Evolutionary conservation across 2,113 vertebrate genomes (phyloP), one percentile per base, ranked within the genome.

Genomic region (Hypocryptadius cinnamomeus): DNA sequence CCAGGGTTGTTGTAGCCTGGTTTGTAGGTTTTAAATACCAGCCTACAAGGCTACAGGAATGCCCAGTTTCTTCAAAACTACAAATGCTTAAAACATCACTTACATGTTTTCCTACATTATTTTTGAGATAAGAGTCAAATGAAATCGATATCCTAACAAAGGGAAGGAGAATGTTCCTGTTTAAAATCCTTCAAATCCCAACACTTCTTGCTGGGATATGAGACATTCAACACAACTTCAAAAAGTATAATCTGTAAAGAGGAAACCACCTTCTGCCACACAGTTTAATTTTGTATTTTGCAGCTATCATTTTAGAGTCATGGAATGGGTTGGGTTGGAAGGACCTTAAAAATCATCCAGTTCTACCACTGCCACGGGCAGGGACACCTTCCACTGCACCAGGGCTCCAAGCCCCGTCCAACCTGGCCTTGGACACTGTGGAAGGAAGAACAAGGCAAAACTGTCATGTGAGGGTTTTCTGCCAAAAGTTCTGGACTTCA

Each of bases 151-250:
- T 21, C 35, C 17, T 73, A 45, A n/a, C 10, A 74, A 63, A 68
- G 27, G 7, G 31, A 74, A 90, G 51, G 25, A 71, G 44, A 79
- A 71, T 14, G 13, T 31, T 25, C 33, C 20, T 48, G 15, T 81
- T 53, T 59, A 28, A 93, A 74, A 74, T 25, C 6, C 28, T 57
- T 48, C 17, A 15, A 51, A n/a, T 40, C 57, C 28, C 33, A 56
- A 10, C 0, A 0, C 45, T 68, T 76, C 3, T 48, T 59, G 3
- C 4, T 37, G 60, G 40, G 40, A 14, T 81, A 8, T 66, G 37
- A 73, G 21, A 44, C 16, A 7, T 3, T 10, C 30, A 56, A 22
- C 1, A 5, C 18, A 39, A 21, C 14, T 63, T 57, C n/a, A 64
- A 11, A 23, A 80, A 37, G 2, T 28, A 18, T 12, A 40, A 44